Percentiles rank a stretch among this genome's conserved stretches.
Conservation (phyloP, 2,888 invertebrate genomes). For the Apamea sordens region DNA sequence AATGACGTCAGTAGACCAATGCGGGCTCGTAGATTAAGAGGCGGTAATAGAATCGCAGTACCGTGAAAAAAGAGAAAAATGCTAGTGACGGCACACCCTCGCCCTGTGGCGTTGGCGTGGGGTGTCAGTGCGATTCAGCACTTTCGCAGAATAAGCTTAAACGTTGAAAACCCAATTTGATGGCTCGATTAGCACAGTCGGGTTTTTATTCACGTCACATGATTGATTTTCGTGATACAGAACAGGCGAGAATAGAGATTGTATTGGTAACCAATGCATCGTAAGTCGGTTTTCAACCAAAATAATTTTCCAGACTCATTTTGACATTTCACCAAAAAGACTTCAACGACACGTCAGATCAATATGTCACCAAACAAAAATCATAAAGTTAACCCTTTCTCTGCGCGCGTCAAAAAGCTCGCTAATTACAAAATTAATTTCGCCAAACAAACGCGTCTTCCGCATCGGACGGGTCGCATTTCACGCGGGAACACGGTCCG, state of each 20-base stretch:
- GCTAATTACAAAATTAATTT: constrained; percentile 70
- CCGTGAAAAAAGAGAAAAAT: constrained; percentile 84
- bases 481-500: constrained; percentile 66
- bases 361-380: constrained; percentile 1
- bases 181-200: constrained; percentile 85
- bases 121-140: constrained; percentile 86
- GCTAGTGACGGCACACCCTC: constrained; percentile 78
- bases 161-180: constrained; percentile 89
- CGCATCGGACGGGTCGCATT: constrained; percentile 66
- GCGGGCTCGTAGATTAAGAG: constrained; percentile 74
- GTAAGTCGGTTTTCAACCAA: background rate
- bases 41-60: constrained; percentile 82
- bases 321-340: constrained; percentile 1
- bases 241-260: constrained; percentile 12
- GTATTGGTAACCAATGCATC: background rate
- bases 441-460: constrained; percentile 62
- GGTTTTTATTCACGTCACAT: constrained; percentile 70
- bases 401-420: constrained; percentile 45
- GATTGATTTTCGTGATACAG: constrained; percentile 73
- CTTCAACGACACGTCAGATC: constrained; percentile 11
- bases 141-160: constrained; percentile 86
- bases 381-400: constrained; percentile 45
- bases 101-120: constrained; percentile 69
- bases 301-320: background rate
- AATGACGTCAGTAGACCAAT: constrained; percentile 70